These are phyloP conservation scores for Epinephelus fuscoguttatus DNA, from an alignment of 2,113 vertebrate species.

Conservation along the genomic window DNA sequence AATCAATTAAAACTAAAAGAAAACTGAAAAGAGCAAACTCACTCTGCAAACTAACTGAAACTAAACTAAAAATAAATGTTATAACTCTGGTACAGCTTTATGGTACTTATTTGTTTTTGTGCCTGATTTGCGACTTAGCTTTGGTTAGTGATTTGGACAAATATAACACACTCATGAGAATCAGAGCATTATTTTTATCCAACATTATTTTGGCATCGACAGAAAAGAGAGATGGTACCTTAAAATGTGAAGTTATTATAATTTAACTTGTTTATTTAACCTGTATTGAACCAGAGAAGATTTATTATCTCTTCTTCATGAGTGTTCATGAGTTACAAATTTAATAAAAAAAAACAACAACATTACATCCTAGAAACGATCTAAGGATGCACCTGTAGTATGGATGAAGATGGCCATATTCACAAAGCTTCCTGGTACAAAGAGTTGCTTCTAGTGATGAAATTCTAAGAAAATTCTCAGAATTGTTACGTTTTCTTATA, in stretches of 20 bases:
- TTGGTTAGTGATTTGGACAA: background rate
- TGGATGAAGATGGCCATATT: background rate
- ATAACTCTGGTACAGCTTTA: no score
- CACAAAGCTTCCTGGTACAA: no score
- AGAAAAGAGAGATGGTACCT: background rate
- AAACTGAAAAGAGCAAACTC: no score
- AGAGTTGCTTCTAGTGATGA: no score
- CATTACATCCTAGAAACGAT: background rate
- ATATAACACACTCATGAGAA: background rate
- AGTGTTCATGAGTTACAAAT: background rate
- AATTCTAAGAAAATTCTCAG: no score
- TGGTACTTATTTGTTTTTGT: background rate
- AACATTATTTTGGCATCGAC: background rate
- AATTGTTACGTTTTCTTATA: no score
- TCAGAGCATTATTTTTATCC: background rate
- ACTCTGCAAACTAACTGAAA: no score
- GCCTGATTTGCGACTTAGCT: background rate
- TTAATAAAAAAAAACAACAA: background rate
- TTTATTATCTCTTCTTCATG: background rate
- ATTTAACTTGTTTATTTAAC: background rate
- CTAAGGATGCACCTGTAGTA: background rate
- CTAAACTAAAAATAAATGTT: no score
- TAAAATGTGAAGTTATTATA: background rate
- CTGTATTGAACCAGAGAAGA: background rate
- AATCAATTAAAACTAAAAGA: no score